These are phyloP conservation scores for Halictus rubicundus DNA, from an alignment of 1,140 invertebrate genomes.

Conservation along the genomic window DNA sequence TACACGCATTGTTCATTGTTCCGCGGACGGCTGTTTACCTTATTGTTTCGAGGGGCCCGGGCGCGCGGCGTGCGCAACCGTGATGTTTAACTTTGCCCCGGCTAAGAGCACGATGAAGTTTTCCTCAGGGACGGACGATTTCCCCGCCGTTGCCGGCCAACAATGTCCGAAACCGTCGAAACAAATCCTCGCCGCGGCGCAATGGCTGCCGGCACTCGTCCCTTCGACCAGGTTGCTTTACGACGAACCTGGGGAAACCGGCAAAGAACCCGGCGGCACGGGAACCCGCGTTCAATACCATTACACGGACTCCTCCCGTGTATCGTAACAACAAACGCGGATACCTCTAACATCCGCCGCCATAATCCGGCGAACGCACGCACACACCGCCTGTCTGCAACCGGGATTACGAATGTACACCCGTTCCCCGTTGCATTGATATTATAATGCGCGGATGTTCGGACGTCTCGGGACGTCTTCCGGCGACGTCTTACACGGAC, in stretches of 20 bases:
- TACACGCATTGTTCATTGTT: slow-evolving; percentile 6
- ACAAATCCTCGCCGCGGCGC: background rate
- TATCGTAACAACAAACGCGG: slow-evolving; percentile 8
- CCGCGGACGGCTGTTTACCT: background rate
- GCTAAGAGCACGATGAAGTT: no score
- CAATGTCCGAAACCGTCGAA: background rate
- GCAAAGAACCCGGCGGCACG: background rate
- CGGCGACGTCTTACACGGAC: background rate
- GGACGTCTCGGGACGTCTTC: slow-evolving; percentile 20
- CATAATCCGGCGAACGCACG: slow-evolving; percentile 29
- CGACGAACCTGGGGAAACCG: no score
- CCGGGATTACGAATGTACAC: slow-evolving; percentile 38
- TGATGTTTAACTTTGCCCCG: background rate
- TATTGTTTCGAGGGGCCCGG: background rate
- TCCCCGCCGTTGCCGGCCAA: background rate
- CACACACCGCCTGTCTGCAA: slow-evolving; percentile 10
- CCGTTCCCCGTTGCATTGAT: slow-evolving; percentile 11
- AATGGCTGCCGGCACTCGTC: background rate
- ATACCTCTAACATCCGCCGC: slow-evolving; percentile 30
- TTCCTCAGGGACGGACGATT: no score
- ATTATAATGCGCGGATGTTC: slow-evolving; percentile 26
- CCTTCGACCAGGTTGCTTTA: background rate
- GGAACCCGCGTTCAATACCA: no score
- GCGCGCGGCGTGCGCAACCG: background rate
- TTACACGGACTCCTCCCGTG: background rate